phyloP scores from a whole-genome alignment of 2,797 vertebrate genomes.

The Xenops minutus region DNA sequence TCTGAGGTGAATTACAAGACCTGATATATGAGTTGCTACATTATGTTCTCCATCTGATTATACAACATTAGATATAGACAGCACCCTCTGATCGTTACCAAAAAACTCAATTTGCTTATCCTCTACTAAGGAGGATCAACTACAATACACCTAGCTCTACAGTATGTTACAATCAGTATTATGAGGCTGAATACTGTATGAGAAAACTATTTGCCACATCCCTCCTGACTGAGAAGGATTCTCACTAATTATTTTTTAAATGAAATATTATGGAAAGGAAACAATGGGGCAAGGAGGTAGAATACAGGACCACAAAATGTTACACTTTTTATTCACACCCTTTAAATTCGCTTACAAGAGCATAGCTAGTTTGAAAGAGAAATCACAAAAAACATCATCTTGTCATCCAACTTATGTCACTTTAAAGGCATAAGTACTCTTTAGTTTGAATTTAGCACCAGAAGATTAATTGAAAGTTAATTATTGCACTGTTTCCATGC shows the following conservation, averaged over 20 bases:
- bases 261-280: background rate
- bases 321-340: background rate
- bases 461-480: background rate
- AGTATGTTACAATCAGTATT: background rate
- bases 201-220: background rate
- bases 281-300: background rate
- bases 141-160: background rate
- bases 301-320: background rate
- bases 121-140: background rate
- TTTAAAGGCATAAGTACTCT: background rate
- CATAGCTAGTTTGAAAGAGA: background rate
- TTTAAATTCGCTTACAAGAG: background rate
- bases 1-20: background rate
- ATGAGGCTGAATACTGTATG: background rate
- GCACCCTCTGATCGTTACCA: background rate
- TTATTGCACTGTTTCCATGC: background rate
- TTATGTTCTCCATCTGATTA: background rate
- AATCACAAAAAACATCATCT: background rate
- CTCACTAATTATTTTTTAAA: background rate
- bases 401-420: background rate
- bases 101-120: background rate
- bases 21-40: background rate
- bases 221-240: background rate
- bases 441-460: background rate
- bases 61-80: background rate